Percentiles rank a stretch among this genome's conserved stretches.
Evolutionary conservation across 2,113 vertebrate genomes (phyloP).

Genomic region (Pterocles burchelli): DNA sequence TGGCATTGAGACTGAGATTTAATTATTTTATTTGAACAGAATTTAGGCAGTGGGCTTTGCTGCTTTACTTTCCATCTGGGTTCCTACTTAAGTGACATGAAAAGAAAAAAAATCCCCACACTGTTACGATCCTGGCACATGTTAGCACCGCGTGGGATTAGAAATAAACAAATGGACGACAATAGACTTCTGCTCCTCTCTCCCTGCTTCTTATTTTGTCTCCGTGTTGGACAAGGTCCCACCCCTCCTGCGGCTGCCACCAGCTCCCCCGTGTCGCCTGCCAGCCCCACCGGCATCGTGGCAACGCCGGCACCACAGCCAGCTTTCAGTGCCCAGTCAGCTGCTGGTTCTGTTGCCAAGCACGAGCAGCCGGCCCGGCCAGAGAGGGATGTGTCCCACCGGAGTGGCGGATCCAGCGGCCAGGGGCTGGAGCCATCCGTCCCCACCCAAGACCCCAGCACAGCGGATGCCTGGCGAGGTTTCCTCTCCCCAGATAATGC

Average conservation of each 20-base stretch:
- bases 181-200: neutral
- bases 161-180: neutral
- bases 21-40: neutral
- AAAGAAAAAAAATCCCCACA: neutral
- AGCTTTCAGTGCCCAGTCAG: neutral
- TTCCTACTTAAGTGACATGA: neutral
- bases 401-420: neutral
- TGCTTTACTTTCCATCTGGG: neutral
- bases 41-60: neutral
- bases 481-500: neutral
- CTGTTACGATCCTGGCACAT: neutral
- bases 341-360: neutral
- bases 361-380: neutral
- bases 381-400: fast-evolving
- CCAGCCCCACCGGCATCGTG: neutral
- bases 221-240: slow-evolving; percentile 30
- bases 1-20: neutral
- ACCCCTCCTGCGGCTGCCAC: neutral
- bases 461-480: neutral
- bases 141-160: fast-evolving
- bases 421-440: neutral
- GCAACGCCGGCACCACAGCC: neutral
- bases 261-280: neutral
- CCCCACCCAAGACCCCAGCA: neutral
- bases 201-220: neutral